phyloP scores from a whole-genome alignment of 1,140 invertebrate species.

The Mizuhopecten yessoensis region DNA sequence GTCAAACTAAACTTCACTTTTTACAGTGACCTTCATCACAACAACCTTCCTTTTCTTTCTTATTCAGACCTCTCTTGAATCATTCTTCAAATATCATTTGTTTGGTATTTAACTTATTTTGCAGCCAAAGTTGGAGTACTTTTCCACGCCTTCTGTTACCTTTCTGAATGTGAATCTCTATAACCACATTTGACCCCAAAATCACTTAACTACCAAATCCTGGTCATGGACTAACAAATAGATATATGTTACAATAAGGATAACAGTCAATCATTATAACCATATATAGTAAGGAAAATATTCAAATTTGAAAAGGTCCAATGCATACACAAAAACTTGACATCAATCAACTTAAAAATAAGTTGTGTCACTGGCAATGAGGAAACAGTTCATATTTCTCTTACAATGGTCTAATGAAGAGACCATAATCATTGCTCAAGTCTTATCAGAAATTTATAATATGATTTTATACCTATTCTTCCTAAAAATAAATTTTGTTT shows the following conservation, averaged over 20 bases:
- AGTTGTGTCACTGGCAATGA: too few species aligned
- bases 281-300: too few species aligned
- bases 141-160: not conserved
- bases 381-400: too few species aligned
- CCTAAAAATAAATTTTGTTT: too few species aligned
- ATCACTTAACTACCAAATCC: not conserved
- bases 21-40: not conserved
- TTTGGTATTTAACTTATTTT: conserved; percentile 13
- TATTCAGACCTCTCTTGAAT: not conserved
- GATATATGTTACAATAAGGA: not conserved
- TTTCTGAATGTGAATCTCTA: not conserved
- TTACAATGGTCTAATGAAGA: too few species aligned
- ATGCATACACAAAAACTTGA: too few species aligned
- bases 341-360: too few species aligned
- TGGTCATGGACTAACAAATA: not conserved
- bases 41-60: not conserved
- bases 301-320: too few species aligned
- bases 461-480: too few species aligned
- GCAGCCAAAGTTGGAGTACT: not conserved
- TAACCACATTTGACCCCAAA: not conserved
- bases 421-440: too few species aligned
- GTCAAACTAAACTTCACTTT: not conserved
- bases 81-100: not conserved
- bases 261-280: too few species aligned
- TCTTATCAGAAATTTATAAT: too few species aligned